Evolutionary conservation across 1,140 invertebrate species (phyloP).

Genomic region (Colletes gigas): DNA sequence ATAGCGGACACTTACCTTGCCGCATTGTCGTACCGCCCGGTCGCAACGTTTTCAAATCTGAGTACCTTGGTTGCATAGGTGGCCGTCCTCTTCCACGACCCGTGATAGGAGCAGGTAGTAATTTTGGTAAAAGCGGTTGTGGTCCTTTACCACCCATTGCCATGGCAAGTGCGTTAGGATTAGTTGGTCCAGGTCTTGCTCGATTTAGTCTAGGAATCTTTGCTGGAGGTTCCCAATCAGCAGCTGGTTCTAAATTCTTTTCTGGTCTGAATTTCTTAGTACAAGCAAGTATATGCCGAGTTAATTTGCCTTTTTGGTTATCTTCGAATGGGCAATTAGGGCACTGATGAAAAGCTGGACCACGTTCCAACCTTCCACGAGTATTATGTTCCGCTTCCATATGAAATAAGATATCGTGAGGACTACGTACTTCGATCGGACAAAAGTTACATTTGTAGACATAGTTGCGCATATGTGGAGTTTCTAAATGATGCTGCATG

Average conservation of each 20-base stretch:
- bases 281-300: constrained; percentile 93
- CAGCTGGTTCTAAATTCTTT: constrained; percentile 90
- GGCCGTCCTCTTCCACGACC: constrained; percentile 77
- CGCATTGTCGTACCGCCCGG: constrained; percentile 71
- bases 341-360: constrained; percentile 94
- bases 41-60: constrained; percentile 76
- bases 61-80: constrained; percentile 78
- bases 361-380: constrained; percentile 90
- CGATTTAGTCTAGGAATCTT: constrained; percentile 91
- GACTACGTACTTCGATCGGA: constrained; percentile 89
- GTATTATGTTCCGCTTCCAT: constrained; percentile 95
- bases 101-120: constrained; percentile 76
- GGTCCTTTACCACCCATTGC: constrained; percentile 77
- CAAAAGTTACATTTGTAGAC: constrained; percentile 95
- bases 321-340: constrained; percentile 97
- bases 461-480: constrained; percentile 94
- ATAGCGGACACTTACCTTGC: constrained; percentile 65
- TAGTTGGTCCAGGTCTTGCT: constrained; percentile 79
- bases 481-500: constrained; percentile 94
- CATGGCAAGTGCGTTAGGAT: constrained; percentile 77
- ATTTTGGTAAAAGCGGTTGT: constrained; percentile 82
- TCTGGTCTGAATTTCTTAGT: constrained; percentile 94
- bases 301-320: constrained; percentile 96
- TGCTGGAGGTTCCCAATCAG: constrained; percentile 95
- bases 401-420: constrained; percentile 94